Evolutionary conservation across 2,888 invertebrate species (phyloP).

Genomic region (Tipula helvola): DNA sequence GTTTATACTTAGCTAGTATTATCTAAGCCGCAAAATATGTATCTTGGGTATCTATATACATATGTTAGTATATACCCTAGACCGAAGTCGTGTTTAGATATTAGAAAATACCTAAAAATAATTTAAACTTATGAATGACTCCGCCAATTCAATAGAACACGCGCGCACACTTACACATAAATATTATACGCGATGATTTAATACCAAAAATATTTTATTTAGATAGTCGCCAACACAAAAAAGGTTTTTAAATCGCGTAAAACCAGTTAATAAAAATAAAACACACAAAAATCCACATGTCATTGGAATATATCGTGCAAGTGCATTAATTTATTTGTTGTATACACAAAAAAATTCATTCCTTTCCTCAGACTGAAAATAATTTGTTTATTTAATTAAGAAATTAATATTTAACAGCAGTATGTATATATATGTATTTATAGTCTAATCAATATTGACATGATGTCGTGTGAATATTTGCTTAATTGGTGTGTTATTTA

Average conservation of each 20-base stretch:
- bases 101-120: background rate
- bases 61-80: too few relatives aligned
- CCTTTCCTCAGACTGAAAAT: background rate
- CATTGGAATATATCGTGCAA: background rate
- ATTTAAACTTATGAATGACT: background rate
- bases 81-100: background rate
- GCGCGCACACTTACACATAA: background rate
- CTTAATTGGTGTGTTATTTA: background rate
- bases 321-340: background rate
- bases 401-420: background rate
- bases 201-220: background rate
- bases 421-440: background rate
- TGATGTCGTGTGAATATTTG: background rate
- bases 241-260: background rate
- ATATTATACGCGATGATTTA: background rate
- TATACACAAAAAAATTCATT: background rate
- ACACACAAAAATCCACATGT: background rate
- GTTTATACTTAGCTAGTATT: background rate
- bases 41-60: background rate
- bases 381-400: background rate
- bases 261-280: background rate
- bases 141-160: background rate
- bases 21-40: background rate
- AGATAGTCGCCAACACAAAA: background rate
- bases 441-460: background rate